These are phyloP conservation scores for Cephalopachus bancanus DNA, from an alignment of 2,797 vertebrate species.

Conservation along the genomic window DNA sequence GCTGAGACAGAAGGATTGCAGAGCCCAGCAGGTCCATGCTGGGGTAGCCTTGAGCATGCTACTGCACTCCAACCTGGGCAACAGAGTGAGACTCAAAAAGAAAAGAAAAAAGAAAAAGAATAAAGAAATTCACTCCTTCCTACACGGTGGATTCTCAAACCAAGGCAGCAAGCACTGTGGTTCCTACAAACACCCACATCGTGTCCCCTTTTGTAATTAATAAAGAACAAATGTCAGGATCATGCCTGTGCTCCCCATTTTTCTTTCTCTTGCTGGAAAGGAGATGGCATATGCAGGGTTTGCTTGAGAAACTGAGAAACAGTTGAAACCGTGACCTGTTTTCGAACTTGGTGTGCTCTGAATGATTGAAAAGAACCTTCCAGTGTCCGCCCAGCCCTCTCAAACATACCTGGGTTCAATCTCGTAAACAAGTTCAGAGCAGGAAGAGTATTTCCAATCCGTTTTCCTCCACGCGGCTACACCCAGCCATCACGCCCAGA, in stretches of 20 bases:
- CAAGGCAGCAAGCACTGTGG: neutral
- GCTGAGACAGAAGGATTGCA: too few relatives aligned
- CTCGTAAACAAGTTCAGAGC: slow-evolving; percentile 68
- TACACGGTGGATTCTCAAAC: neutral
- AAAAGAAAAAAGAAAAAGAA: too few relatives aligned
- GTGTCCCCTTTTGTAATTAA: neutral
- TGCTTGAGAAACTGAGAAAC: neutral
- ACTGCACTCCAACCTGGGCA: too few relatives aligned
- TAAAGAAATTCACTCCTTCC: too few relatives aligned
- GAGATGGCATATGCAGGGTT: neutral
- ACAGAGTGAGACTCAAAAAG: too few relatives aligned
- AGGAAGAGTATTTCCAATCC: slow-evolving; percentile 55
- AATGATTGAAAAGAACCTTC: slow-evolving; percentile 68
- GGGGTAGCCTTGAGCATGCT: too few relatives aligned
- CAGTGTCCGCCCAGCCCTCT: neutral
- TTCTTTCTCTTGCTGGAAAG: neutral
- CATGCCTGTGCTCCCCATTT: neutral
- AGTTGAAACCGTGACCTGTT: slow-evolving; percentile 32
- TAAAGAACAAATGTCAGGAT: slow-evolving; percentile 5
- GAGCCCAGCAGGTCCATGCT: too few relatives aligned
- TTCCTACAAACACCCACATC: neutral
- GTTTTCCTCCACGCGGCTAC: slow-evolving; percentile 25
- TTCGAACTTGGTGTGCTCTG: slow-evolving; percentile 45
- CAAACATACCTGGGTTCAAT: slow-evolving; percentile 75
- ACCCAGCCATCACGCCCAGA: neutral